Percentiles rank a stretch among this genome's conserved stretches.
Conservation (phyloP, 2,888 invertebrate genomes). For the Leucoma salicis region DNA sequence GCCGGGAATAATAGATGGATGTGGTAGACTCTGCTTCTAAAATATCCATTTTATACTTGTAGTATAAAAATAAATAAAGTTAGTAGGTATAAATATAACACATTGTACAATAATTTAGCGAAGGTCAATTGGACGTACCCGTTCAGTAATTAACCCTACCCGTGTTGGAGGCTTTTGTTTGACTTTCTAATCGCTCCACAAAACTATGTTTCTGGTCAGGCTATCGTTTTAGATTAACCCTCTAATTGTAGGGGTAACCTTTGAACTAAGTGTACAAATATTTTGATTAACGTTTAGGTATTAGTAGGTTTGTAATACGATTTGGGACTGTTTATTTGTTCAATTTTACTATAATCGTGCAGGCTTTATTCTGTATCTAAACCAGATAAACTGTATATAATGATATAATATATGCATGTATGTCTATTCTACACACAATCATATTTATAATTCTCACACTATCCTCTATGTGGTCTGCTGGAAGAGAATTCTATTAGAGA, state of each 20-base stretch:
- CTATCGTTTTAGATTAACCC: constrained; percentile 26
- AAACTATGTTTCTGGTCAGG: constrained; percentile 36
- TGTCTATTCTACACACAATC: no score
- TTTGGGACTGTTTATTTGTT: background rate
- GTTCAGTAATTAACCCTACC: constrained; percentile 44
- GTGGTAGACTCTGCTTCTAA: no score
- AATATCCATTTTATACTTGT: no score
- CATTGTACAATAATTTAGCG: constrained; percentile 16
- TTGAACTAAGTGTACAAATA: constrained; percentile 29
- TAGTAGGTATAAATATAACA: background rate
- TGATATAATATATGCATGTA: no score
- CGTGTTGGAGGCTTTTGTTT: constrained; percentile 41
- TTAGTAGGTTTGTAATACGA: constrained; percentile 10
- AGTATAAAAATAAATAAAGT: background rate
- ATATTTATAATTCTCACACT: no score
- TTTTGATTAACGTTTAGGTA: constrained; percentile 23
- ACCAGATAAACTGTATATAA: no score
- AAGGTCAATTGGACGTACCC: constrained; percentile 33
- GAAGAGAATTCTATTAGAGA: no score
- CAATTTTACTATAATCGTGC: no score
- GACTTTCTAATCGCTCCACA: constrained; percentile 47
- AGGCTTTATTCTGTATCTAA: no score
- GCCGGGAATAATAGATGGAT: no score
- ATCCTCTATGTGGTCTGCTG: no score
- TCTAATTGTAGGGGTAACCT: constrained; percentile 28